Evolutionary conservation across 2,888 invertebrate genomes (phyloP), one percentile per base, ranked within the genome.

Genomic region (Kryphioiulus occultus): DNA sequence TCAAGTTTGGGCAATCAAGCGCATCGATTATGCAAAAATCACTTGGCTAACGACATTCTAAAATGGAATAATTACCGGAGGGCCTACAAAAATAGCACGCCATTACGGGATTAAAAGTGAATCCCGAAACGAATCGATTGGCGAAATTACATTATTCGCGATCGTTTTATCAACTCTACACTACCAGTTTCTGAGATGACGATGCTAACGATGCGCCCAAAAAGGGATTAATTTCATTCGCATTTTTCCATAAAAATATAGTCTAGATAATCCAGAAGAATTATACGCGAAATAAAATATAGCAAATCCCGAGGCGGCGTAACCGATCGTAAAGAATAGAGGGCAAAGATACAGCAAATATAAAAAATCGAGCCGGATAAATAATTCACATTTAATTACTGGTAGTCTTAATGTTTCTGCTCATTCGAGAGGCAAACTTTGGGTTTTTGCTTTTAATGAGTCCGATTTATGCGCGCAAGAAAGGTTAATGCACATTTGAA

Each of bases 21-120:
- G 26, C 10, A 78, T 78, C 78, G 78, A 30, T 78, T 78, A 78
- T 78, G 78, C 17, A 78, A 78, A 35, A 78, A 78, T 78, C 30
- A 78, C 78, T 78, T 78, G 78, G 78, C 78, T 78, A 78, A 78
- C 78, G 78, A 78, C 78, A 78, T 78, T 78, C 78, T 78, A 78
- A 78, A 78, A 78, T 5, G 26, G 78, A 78, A 78, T 78, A 78
- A 78, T 78, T 32, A 78, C 78, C 26, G 78, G 78, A 78, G 30
- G 78, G 30, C 30, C 78, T 32, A 78, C 26, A 78, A 78, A 78
- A 78, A 30, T 30, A 78, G 30, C 26, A 78, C 26, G 78, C 26
- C 26, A 35, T 78, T 30, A 78, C 26, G 30, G n/a, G 78, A 78
- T 78, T 30, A 30, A 30, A 17, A 10, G 30, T 32, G 15, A 78